Base-by-base conservation (phyloP, 2,888 invertebrate genomes). In the Thera britannica region DNA sequence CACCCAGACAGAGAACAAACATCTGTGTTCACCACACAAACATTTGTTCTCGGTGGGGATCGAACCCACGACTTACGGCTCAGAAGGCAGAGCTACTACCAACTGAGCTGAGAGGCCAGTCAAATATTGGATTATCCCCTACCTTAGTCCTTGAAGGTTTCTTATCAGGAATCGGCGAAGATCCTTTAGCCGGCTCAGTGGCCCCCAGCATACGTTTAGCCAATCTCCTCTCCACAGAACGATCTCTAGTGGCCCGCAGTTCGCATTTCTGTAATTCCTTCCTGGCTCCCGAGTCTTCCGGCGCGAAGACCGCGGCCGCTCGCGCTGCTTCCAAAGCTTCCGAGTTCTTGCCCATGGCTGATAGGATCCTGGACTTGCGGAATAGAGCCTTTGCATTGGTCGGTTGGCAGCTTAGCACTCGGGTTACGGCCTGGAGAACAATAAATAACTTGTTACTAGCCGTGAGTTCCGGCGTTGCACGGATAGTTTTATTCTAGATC, bases 341-440 rank as follows among this genome's bases (percentile, higher is more conserved):
- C 1, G 95, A 87, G 56, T 96, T 95, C 65, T 97, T 96, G 0
- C 93, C 93, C 92, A 92, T 92, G 0, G 89, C 89, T 1, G 90
- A 85, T 0, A 94, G 79, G 36, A 94, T 93, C 60, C 91, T 89
- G 0, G 92, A 85, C 67, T 98, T 98, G 80, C 98, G 95, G 85
- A 96, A 98, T 11, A 98, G 90, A 0, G 98, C 98, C 88, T 99
- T 99, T 0, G 98, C 96, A 92, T 99, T 98, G 70, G 96, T 92
- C 0, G 98, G 98, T 84, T 98, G 97, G 81, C 97, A 96, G 71
- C 95, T 94, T 11, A 98, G 90, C 2, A 98, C 98, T 82, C 96
- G 95, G 61, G 97, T 97, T 41, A 98, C 96, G 7, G 98, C 97
- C 87, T 96, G 95, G 0, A 72, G 72, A 52, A 48, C 11, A n/a